Evolutionary conservation across 2,797 vertebrate species (phyloP), one percentile per base, ranked within the genome.

Genomic region (Lophura swinhoii): DNA sequence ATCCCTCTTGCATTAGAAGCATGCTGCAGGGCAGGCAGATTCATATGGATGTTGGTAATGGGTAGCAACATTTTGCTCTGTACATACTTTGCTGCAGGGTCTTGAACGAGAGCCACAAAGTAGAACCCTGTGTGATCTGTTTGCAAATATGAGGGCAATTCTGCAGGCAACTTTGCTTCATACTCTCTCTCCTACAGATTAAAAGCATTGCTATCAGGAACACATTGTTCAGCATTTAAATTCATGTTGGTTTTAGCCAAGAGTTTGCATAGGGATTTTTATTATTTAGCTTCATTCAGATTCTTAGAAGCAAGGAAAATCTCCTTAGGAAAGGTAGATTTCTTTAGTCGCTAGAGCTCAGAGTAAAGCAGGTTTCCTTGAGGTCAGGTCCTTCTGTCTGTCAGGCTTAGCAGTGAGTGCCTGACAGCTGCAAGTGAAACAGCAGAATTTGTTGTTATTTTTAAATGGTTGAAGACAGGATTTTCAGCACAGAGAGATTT

Each of bases 401-500:
- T 33, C 58, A 77, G 46, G 28, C 5, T 93, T 74, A 58, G 21
- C 29, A 67, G 51, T 48, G 64, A 88, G 63, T 2, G 2, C 22
- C 46, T 69, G 43, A 59, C 5, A 59, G 56, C 10, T 66, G 49
- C 21, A 56, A 76, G 46, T 41, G n/a, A 85, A 92, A 80, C 18
- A 62, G 16, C 3, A 71, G 33, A 80, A 55, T 46, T 46, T 72
- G 22, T 58, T 84, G 15, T 41, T 41, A 33, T 23, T 89, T 79
- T 77, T 22, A 62, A 63, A 72, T 28, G n/a, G 46, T 59, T 75
- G 46, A 85, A 87, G 46, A 59, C 11, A 44, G 46, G 23, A 72
- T 72, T 92, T 93, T 81, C 76, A 78, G 26, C 46, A 51, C 8
- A 59, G 49, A 83, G n/a, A 66, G 44, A 72, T 89, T 92, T 89